Base-by-base conservation (phyloP, 2,797 vertebrate species). In the Epinephelus malabaricus region DNA sequence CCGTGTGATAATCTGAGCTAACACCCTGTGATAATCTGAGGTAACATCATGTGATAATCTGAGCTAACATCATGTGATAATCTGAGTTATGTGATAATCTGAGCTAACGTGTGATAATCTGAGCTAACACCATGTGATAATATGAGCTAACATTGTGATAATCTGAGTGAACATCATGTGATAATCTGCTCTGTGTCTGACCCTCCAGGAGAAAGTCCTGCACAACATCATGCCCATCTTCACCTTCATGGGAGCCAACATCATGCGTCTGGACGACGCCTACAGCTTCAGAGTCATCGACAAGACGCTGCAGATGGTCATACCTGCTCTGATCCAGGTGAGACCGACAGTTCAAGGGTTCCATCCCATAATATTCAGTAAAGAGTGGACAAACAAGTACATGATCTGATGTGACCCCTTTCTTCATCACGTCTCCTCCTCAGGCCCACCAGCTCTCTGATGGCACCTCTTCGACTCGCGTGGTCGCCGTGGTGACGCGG, bases 171-270 rank as follows among this genome's bases (percentile, higher is more conserved):
- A 40, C 47, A 19, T 49, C 17, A 7, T 18, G 2, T 19, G 45
- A 49, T n/a, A 47, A 21, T 43, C 8, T 60, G 38, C 34, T 9
- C 15, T 27, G 23, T 25, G 46, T 66, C 8, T 40, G 30, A 11
- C 10, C 23, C 92, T 92, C n/a, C 92, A 99, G 98, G 98, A 98
- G 78, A 99, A 99, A 83, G 98, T 99, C 71, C 95, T 99, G 9
- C 98, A 97, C 92, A 99, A 99, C 84, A 98, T 99, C 87, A 99
- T 99, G 98, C 96, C 98, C 69, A 99, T 99, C 93, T 99, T 99
- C 88, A 99, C 98, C 23, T 99, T 99, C 92, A 99, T 99, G 98
- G 98, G 98, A 3, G 96, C 98, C 54, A 98, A 94, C 82, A 93
- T 99, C 82, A 95, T 99, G 96, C 96, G 98, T 1, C 95, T 99